Base-by-base conservation (phyloP, 2,113 vertebrate species). In the Chaenogobius annularis region DNA sequence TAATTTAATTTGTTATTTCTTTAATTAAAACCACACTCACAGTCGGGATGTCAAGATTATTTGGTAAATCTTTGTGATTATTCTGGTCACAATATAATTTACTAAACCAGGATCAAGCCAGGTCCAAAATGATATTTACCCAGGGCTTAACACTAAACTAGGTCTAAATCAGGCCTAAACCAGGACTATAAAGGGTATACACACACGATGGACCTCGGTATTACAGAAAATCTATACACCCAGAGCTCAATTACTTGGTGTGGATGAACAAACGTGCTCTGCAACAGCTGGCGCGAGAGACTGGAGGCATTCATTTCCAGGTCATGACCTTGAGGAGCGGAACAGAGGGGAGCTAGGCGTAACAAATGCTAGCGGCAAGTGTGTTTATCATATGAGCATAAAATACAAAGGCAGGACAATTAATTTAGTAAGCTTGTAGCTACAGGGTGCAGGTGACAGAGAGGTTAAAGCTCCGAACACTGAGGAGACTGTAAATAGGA, bases 271-370 rank as follows among this genome's bases (percentile, higher is more conserved):
- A 52, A 11, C 19, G 50, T 14, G 11, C 55, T 5, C 55, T 15
- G 15, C 22, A 58, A 23, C 55, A 58, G 0, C 37, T 66, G 72
- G 73, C 65, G 35, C 80, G 17, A 75, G 71, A 44, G 37, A 61
- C 59, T 55, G 59, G 77, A 73, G 50, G 81, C 70, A 54, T 79
- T 86, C 69, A 84, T 75, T 78, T 84, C 64, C 74, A 80, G 80
- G 76, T 82, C 73, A 68, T 67, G 67, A 85, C 74, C 75, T 85
- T 74, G 61, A 83, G 68, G 9, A 13, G 67, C 70, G 40, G 66
- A 78, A 71, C 15, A 68, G 31, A 79, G 74, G 0, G 5, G 44
- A 55, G 66, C 12, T 19, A 22, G n/a, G 55, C 61, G 12, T 66
- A 1, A 40, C 14, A 31, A 58, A 58, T 26, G 48, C 35, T 65